Evolutionary conservation across 2,888 invertebrate genomes (phyloP), one percentile per base, ranked within the genome.

Genomic region (Corbicula japonica): DNA sequence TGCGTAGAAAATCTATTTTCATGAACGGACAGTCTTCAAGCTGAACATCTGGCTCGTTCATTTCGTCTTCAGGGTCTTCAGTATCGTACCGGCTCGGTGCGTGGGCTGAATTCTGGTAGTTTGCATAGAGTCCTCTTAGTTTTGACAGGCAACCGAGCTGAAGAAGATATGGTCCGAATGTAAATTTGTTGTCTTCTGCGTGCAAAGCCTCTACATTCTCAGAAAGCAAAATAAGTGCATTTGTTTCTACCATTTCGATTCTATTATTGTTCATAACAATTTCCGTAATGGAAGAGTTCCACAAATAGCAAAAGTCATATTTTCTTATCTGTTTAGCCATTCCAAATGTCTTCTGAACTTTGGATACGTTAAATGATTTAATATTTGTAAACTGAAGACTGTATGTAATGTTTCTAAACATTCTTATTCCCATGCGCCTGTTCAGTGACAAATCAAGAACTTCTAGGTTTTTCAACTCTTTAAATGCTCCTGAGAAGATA

Each of bases 21-120:
- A n/a, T n/a, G n/a, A n/a, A n/a, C n/a, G n/a, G n/a, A n/a, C n/a
- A n/a, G n/a, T n/a, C n/a, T n/a, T n/a, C n/a, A n/a, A 41, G 15
- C 8, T n/a, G n/a, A n/a, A n/a, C n/a, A n/a, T n/a, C n/a, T n/a
- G 15, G 8, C 10, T n/a, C n/a, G n/a, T 21, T 10, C 3, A 46
- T 46, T 46, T n/a, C n/a, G 96, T 95, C 86, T 95, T 96, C 90
- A 96, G n/a, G 95, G n/a, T n/a, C n/a, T 52, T 73, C 68, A 15
- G 46, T 32, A 2, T 34, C n/a, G 21, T 54, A 68, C 18, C n/a
- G 6, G 0, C 1, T 18, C 8, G 66, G 50, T 26, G 8, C 6
- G 54, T 54, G 54, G 2, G 38, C 23, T 1, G 8, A 6, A 26
- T 56, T 23, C 28, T 68, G 72, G 23, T 6, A 28, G 6, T 34